phyloP scores from a whole-genome alignment of 1,140 invertebrate genomes.

The Calliphora vicina region DNA sequence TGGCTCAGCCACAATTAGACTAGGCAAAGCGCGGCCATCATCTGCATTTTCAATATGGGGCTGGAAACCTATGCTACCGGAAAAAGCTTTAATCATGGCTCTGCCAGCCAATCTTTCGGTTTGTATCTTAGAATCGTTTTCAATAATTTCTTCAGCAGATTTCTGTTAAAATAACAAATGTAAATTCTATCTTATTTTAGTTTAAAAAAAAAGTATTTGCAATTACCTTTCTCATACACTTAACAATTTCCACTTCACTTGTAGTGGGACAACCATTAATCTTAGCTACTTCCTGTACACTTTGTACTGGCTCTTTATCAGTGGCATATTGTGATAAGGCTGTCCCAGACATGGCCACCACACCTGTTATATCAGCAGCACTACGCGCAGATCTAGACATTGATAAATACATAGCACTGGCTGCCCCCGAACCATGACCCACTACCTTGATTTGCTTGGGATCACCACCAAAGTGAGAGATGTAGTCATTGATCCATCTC shows the following conservation, averaged over 20 bases:
- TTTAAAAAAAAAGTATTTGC: no score
- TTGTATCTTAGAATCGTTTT: conserved; percentile 66
- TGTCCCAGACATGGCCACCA: conserved; percentile 75
- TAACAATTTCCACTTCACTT: conserved; percentile 66
- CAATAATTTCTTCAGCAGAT: conserved; percentile 59
- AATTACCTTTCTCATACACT: conserved; percentile 68
- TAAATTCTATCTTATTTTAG: conserved; percentile 15
- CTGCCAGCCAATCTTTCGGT: conserved; percentile 59
- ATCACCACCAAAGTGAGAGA: conserved; percentile 75
- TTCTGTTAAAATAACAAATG: conserved; percentile 40
- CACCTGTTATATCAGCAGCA: conserved; percentile 65
- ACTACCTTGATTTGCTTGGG: conserved; percentile 71
- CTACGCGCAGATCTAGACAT: conserved; percentile 67
- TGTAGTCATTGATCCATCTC: conserved; percentile 73
- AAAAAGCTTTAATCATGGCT: conserved; percentile 64
- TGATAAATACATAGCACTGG: conserved; percentile 68
- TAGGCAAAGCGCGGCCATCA: conserved; percentile 70
- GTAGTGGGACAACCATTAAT: conserved; percentile 66
- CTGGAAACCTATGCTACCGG: conserved; percentile 65
- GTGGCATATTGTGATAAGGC: conserved; percentile 71
- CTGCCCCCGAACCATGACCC: conserved; percentile 75
- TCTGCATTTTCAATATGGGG: conserved; percentile 72
- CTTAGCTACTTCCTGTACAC: conserved; percentile 65
- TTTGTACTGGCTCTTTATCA: conserved; percentile 67
- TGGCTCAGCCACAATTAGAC: conserved; percentile 68